Evolutionary conservation across 2,888 invertebrate genomes (phyloP), one percentile per base, ranked within the genome.

Genomic region (Vandiemenella viatica): DNA sequence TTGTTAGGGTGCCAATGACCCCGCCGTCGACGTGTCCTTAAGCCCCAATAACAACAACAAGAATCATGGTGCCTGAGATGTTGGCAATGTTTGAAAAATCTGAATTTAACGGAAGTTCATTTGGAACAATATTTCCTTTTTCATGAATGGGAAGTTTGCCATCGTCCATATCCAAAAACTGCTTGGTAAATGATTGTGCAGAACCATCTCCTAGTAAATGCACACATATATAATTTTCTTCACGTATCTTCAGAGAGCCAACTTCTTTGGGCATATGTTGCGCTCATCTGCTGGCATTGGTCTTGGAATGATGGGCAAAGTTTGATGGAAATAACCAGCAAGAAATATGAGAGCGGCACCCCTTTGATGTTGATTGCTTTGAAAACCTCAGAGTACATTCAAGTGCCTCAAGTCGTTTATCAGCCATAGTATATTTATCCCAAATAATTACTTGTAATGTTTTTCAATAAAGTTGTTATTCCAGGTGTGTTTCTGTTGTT

Each of bases 221-320:
- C 6, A 43, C 13, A 3, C 43, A 10, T 20, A 4, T 20, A 20
- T 43, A 4, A 43, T 19, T 21, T 19, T 43, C 20, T 16, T 19
- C n/a, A 43, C 20, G 5, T 43, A n/a, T 43, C 8, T 5, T 20
- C 43, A 43, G n/a, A 43, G 1, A n/a, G 6, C n/a, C 43, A 20
- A 43, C n/a, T 17, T 4, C 5, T 43, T 43, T 4, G 20, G 20
- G 10, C 43, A 43, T 17, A 20, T 20, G 8, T 6, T 43, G 19
- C 6, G 17, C 20, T 43, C 6, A 21, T 4, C 1, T 19, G 20
- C 21, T 4, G 17, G n/a, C 19, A 20, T 43, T 43, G 19, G 6
- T 43, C 43, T 15, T 43, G 43, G 20, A 43, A 43, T 43, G 43
- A 43, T 20, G 20, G 43, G 43, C 4, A 21, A 19, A 6, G 20